Evolutionary conservation across 2,113 vertebrate species (phyloP).

Genomic region (Hyaena hyaena): DNA sequence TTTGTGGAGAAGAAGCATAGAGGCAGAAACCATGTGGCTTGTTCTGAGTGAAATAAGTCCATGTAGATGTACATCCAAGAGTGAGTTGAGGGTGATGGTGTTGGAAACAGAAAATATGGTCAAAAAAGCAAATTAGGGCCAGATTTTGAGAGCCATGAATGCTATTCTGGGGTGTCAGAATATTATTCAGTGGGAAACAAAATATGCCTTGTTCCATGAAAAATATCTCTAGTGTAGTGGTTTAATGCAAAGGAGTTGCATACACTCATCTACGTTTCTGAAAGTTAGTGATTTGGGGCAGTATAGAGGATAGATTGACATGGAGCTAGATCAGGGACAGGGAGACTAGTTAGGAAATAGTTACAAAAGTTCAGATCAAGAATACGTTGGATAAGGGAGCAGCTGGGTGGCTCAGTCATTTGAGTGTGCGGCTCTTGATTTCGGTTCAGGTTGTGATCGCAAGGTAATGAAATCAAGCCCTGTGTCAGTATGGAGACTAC

Average conservation of each 20-base stretch:
- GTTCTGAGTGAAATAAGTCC: not conserved
- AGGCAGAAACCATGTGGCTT: not conserved
- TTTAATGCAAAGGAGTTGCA: not conserved
- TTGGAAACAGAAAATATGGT: not conserved
- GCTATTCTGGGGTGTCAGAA: not conserved
- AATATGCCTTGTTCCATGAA: not conserved
- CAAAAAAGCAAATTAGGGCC: not conserved
- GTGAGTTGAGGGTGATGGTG: not conserved
- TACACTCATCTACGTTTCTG: not conserved
- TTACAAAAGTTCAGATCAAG: not conserved
- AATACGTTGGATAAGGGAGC: not conserved
- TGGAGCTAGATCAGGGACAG: not conserved
- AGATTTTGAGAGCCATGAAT: not conserved
- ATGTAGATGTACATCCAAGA: not conserved
- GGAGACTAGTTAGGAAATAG: not conserved
- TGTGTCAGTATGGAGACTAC: no score
- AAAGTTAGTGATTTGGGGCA: not conserved
- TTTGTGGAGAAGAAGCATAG: not conserved
- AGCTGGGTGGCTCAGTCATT: no score
- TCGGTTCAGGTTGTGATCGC: no score
- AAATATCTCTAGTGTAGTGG: not conserved
- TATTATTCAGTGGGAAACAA: not conserved
- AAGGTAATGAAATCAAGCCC: no score
- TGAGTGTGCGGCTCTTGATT: no score
- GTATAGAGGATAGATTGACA: not conserved